Evolutionary conservation across 2,888 invertebrate species (phyloP).

Genomic region (Ectemnius continuus): DNA sequence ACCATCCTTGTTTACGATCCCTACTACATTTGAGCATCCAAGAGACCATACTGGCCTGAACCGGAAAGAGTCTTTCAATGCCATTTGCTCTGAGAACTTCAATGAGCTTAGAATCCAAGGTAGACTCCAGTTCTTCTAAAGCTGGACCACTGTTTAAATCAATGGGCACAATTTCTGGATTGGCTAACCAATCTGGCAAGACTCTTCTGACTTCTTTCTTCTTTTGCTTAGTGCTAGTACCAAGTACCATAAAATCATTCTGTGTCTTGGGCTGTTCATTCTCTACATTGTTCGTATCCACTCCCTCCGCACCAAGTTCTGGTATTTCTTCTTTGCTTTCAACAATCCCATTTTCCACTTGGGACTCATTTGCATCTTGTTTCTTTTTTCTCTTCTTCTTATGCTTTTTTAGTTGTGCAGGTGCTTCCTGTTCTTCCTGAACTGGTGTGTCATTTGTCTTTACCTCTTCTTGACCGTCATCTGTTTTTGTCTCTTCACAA

Average conservation of each 20-base stretch:
- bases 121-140: conserved; percentile 79
- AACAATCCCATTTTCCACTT: neutral
- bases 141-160: conserved; percentile 80
- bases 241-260: conserved; percentile 75
- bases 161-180: conserved; percentile 88
- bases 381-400: conserved; percentile 33
- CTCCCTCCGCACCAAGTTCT: conserved; percentile 6
- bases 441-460: neutral
- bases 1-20: conserved; percentile 80
- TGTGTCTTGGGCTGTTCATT: neutral
- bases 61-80: conserved; percentile 90
- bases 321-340: conserved; percentile 14
- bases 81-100: conserved; percentile 84
- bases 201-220: conserved; percentile 83
- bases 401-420: neutral
- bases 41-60: conserved; percentile 88
- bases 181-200: conserved; percentile 91
- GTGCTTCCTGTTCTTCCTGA: neutral
- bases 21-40: conserved; percentile 85
- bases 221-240: conserved; percentile 69
- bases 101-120: conserved; percentile 83
- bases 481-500: neutral
- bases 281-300: conserved; percentile 21
- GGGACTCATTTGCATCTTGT: conserved; percentile 8
- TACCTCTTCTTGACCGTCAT: neutral